Evolutionary conservation across 2,888 invertebrate species (phyloP).

Genomic region (Drosophila setosimentum): DNA sequence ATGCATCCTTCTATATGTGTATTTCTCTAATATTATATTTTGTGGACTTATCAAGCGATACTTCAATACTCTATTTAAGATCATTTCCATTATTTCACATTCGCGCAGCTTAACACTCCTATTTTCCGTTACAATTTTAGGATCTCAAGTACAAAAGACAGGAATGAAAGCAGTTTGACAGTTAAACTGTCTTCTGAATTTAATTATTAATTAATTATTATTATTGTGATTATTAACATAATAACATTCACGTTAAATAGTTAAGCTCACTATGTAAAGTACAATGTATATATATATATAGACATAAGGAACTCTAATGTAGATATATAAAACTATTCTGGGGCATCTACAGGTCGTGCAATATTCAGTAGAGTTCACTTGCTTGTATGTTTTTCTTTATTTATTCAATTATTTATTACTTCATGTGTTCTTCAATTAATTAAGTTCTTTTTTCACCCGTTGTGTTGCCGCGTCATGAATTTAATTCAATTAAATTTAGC

Average conservation of each 20-base stretch:
- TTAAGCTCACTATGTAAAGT: background rate
- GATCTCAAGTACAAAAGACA: background rate
- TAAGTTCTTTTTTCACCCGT: slow-evolving; percentile 21
- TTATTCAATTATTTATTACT: slow-evolving; percentile 45
- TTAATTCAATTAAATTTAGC: slow-evolving; percentile 59
- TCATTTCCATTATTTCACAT: background rate
- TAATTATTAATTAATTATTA: no score
- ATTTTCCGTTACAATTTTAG: background rate
- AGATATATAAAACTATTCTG: background rate
- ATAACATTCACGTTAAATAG: background rate
- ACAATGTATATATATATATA: background rate
- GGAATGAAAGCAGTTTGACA: background rate
- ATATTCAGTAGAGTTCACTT: background rate
- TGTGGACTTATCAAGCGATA: background rate
- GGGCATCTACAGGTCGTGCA: background rate
- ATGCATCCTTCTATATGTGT: background rate
- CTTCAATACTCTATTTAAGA: background rate
- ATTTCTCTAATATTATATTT: background rate
- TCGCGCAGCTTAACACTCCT: no score
- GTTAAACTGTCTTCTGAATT: no score
- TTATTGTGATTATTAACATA: no score
- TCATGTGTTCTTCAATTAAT: slow-evolving; percentile 40
- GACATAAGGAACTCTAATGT: background rate
- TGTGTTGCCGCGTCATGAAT: slow-evolving; percentile 30
- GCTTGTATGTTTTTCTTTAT: slow-evolving; percentile 17